phyloP scores from a whole-genome alignment of 35 echinoderm and acorn worm genomes.

The Diadema setosum region DNA sequence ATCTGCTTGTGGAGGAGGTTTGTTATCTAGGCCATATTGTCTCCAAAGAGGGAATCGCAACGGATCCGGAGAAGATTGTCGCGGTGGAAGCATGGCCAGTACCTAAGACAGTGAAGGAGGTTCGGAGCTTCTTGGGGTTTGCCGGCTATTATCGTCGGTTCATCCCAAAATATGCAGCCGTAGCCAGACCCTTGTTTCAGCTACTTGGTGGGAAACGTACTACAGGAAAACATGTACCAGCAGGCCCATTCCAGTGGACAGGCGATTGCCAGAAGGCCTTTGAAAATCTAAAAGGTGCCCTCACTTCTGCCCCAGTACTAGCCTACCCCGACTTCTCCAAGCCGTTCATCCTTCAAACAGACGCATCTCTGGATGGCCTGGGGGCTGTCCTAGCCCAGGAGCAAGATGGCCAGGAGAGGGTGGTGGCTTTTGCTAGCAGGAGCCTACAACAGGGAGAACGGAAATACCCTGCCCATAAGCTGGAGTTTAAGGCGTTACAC shows the following conservation, averaged over 20 bases:
- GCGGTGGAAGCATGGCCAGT: conserved; percentile 23
- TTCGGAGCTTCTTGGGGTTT: conserved; percentile 31
- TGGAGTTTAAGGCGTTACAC: conserved; percentile 33
- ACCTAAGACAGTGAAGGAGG: background rate
- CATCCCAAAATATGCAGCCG: conserved; percentile 11
- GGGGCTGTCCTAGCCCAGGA: conserved; percentile 20
- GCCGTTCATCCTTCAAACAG: conserved; percentile 24
- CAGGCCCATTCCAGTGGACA: background rate
- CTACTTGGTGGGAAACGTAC: background rate
- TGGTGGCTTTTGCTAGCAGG: background rate
- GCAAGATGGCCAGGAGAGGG: background rate
- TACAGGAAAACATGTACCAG: background rate
- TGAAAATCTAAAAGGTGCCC: conserved; percentile 2
- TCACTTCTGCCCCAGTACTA: background rate
- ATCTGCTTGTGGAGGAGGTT: conserved; percentile 3
- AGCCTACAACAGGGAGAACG: background rate
- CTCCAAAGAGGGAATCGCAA: conserved; percentile 9
- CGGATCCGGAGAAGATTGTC: conserved; percentile 14
- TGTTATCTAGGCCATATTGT: conserved; percentile 43
- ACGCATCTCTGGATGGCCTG: background rate
- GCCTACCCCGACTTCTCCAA: background rate
- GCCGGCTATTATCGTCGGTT: conserved; percentile 35
- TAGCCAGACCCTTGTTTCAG: background rate
- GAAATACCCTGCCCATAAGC: background rate
- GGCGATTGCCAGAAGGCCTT: background rate